These are phyloP conservation scores for Ciconia maguari DNA, from an alignment of 2,113 vertebrate genomes.

Conservation along the genomic window DNA sequence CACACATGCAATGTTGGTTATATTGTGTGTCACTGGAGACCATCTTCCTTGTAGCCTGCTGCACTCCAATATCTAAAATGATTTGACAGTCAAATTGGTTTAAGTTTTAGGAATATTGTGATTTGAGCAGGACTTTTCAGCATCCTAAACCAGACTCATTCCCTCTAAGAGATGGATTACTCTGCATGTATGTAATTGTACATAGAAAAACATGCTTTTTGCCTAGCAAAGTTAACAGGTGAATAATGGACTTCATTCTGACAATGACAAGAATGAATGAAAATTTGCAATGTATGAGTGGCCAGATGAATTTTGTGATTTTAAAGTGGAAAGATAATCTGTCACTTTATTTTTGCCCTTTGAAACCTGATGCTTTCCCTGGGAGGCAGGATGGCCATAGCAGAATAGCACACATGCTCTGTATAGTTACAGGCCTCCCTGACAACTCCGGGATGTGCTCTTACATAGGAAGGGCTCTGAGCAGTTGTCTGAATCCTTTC, in stretches of 20 bases:
- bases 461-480: background rate
- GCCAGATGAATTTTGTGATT: background rate
- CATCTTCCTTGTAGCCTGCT: background rate
- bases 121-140: background rate
- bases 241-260: background rate
- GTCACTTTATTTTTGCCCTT: background rate
- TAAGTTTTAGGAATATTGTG: background rate
- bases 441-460: background rate
- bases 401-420: accelerated
- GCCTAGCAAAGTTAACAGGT: background rate
- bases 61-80: background rate
- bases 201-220: background rate
- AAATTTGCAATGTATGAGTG: background rate
- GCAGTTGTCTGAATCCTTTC: background rate
- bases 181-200: background rate
- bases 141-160: background rate
- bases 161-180: background rate
- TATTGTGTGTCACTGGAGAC: background rate
- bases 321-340: background rate
- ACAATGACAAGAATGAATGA: background rate
- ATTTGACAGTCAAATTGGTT: background rate
- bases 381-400: accelerated
- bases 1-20: no score
- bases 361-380: background rate
- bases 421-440: background rate